A percentile compares a stretch with the other conserved stretches of the same genome.
Evolutionary conservation across 2,113 vertebrate species (phyloP).

Genomic region (Gymnobelideus leadbeateri): DNA sequence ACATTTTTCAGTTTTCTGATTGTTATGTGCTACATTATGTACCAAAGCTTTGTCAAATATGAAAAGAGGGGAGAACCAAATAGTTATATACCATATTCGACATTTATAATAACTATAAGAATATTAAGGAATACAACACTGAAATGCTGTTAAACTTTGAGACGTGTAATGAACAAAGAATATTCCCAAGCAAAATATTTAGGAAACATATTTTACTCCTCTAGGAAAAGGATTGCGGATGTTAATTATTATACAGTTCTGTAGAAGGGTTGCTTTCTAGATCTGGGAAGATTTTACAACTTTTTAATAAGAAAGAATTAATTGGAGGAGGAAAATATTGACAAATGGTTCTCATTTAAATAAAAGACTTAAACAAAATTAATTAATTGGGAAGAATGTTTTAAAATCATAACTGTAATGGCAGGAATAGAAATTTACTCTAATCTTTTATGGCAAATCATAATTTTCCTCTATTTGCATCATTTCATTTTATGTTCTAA

Average conservation of each 20-base stretch:
- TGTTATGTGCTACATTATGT: not conserved
- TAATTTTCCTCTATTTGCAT: not conserved
- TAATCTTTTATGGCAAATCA: not conserved
- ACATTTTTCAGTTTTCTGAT: not conserved
- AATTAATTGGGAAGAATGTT: not conserved
- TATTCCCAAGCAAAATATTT: not conserved
- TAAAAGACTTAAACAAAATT: not conserved
- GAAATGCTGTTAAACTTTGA: not conserved
- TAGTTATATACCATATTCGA: not conserved
- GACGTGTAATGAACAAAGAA: not conserved
- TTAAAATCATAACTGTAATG: not conserved
- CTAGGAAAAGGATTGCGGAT: not conserved
- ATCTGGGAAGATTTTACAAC: not conserved
- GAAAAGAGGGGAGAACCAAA: not conserved
- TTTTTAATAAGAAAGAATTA: not conserved
- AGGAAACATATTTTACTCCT: not conserved
- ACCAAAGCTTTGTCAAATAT: not conserved
- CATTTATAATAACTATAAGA: not conserved
- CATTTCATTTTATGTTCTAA: not conserved
- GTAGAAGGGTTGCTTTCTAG: not conserved
- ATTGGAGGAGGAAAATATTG: not conserved
- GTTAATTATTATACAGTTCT: not conserved
- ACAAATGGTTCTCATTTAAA: not conserved
- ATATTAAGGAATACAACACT: not conserved
- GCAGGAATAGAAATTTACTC: not conserved